These are phyloP conservation scores for Pangasius sanitwongsei DNA, from an alignment of 2,797 vertebrate species.

Conservation along the genomic window DNA sequence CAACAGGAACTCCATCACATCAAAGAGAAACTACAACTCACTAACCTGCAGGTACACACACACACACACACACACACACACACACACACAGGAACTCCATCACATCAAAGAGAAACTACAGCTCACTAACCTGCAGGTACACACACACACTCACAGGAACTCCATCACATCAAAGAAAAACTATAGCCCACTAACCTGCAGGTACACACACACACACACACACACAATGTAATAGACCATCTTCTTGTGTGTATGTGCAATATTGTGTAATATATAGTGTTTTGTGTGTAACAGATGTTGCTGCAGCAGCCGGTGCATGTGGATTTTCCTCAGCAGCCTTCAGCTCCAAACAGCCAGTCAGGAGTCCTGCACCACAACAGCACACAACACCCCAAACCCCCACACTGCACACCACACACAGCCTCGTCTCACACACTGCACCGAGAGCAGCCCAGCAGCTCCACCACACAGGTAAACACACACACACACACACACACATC, in stretches of 20 bases:
- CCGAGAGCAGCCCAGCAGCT: slow-evolving; percentile 69
- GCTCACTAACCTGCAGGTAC: slow-evolving; percentile 80
- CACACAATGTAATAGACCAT: neutral
- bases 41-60: slow-evolving; percentile 78
- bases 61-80: neutral
- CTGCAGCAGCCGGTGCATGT: slow-evolving; percentile 76
- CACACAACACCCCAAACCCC: slow-evolving; percentile 68
- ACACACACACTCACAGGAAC: slow-evolving; percentile 62
- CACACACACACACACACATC: neutral
- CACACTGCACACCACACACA: slow-evolving; percentile 64
- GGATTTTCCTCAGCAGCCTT: slow-evolving; percentile 69
- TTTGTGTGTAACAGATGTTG: slow-evolving; percentile 75
- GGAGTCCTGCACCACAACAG: slow-evolving; percentile 63
- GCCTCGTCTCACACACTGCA: slow-evolving; percentile 68
- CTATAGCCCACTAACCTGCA: slow-evolving; percentile 83
- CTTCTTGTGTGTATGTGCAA: neutral
- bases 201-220: slow-evolving; percentile 61
- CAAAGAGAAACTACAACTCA: slow-evolving; percentile 86
- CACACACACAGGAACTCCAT: slow-evolving; percentile 75
- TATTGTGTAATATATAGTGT: neutral
- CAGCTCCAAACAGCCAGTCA: slow-evolving; percentile 57
- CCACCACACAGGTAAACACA: slow-evolving; percentile 77
- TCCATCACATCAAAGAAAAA: slow-evolving; percentile 86
- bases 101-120: slow-evolving; percentile 89
- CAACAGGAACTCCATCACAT: slow-evolving; percentile 85